phyloP scores from a whole-genome alignment of 2,888 invertebrate genomes.

The Brachyopa scutellaris region DNA sequence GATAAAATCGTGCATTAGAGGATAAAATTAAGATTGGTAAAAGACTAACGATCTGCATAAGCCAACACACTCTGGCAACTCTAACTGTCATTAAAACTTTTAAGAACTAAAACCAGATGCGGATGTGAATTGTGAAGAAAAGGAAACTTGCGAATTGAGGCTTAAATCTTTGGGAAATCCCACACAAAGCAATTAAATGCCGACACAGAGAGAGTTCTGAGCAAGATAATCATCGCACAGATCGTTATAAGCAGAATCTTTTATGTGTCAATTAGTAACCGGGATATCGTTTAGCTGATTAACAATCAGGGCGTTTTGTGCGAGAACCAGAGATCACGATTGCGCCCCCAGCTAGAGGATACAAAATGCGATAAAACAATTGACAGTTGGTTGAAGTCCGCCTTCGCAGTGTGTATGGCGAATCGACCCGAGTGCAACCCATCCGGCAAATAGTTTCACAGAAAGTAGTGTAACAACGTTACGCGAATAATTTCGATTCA shows the following conservation, averaged over 20 bases:
- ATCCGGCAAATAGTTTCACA: too few relatives aligned
- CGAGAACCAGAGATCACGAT: slow-evolving; percentile 8
- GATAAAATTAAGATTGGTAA: too few relatives aligned
- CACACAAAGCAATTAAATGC: slow-evolving; percentile 27
- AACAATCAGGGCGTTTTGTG: neutral
- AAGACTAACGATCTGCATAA: too few relatives aligned
- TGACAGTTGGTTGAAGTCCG: slow-evolving; percentile 43
- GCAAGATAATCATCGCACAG: slow-evolving; percentile 26
- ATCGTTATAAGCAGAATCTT: slow-evolving; percentile 11
- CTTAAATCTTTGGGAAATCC: slow-evolving; percentile 34
- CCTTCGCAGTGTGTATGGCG: slow-evolving; percentile 24
- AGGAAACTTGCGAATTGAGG: slow-evolving; percentile 2
- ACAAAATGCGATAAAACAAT: slow-evolving; percentile 20
- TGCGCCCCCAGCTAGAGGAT: slow-evolving; percentile 56
- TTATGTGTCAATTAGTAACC: slow-evolving; percentile 35
- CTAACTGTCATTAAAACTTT: neutral
- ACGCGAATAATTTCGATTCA: too few relatives aligned
- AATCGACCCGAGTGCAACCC: too few relatives aligned
- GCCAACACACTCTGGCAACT: slow-evolving; percentile 7
- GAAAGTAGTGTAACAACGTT: too few relatives aligned
- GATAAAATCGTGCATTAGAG: too few relatives aligned
- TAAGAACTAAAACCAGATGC: slow-evolving; percentile 1
- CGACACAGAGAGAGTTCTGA: slow-evolving; percentile 12
- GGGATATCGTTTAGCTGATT: slow-evolving; percentile 24
- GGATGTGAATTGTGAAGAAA: slow-evolving; percentile 14